Base-by-base conservation (phyloP, 2,113 vertebrate genomes). In the Xiphophorus maculatus region DNA sequence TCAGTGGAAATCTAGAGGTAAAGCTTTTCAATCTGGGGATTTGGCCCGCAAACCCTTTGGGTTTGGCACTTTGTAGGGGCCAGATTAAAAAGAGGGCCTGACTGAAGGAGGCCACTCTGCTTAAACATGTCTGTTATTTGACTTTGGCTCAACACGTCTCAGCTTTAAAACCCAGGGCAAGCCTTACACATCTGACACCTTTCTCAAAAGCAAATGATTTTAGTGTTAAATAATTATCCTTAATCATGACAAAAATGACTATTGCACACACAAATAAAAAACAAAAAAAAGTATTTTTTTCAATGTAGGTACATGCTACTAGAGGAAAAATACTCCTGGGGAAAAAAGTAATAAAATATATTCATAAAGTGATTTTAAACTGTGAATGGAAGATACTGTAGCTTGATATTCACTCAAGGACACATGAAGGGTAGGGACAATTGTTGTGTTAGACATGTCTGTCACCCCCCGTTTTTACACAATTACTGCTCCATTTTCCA, bases 51-150 rank as follows among this genome's bases (percentile, higher is more conserved):
- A 80, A 88, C 89, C 76, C 6, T 0, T 25, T 9, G 71, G 66
- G 78, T 80, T 87, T 28, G 80, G 77, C 22, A 5, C 62, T 0
- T 28, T 5, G 79, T 19, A 28, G 81, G 77, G 74, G 71, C 79
- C 71, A 71, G 87, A 88, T 90, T 88, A 86, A 71, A 74, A 84
- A 19, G 61, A 82, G 72, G 75, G 71, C 32, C 70, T 14, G 33
- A 62, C 65, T 84, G 64, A 73, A 58, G 73, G 61, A 44, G 60
- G 58, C 62, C 63, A 4, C 37, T 28, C 3, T 73, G 76, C 74
- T 80, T 78, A 83, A 84, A 87, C 87, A 86, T 72, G 86, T 72
- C 80, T 83, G 81, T 69, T 89, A 85, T 89, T 89, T 82, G 69
- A 84, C 76, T 72, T 37, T 63, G 71, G 81, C 74, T 87, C 66